Conservation (phyloP, 2,113 vertebrate species). For the Lichenostomus cassidix region DNA sequence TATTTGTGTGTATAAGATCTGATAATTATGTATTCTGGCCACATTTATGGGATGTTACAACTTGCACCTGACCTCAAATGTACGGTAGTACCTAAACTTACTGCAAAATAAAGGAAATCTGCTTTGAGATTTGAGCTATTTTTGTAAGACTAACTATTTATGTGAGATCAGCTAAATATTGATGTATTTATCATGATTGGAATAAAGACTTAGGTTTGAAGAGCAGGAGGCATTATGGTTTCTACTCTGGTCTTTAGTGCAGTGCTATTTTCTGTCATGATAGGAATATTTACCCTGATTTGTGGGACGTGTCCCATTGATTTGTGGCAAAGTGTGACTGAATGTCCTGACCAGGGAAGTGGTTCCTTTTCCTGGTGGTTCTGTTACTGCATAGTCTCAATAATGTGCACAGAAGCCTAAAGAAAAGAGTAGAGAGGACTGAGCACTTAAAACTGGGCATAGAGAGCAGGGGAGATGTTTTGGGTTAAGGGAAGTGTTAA, state of each 20-base stretch:
- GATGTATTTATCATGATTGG: background rate
- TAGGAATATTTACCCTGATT: background rate
- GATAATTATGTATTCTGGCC: background rate
- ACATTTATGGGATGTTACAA: background rate
- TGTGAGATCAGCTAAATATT: background rate
- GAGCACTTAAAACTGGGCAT: background rate
- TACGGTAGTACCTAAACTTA: background rate
- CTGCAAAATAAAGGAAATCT: background rate
- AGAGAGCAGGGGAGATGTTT: background rate
- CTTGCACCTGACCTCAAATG: background rate
- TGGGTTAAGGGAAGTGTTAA: background rate
- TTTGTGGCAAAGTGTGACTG: background rate
- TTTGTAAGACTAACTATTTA: background rate
- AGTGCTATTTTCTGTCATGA: background rate
- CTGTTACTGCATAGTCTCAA: background rate
- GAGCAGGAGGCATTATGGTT: background rate
- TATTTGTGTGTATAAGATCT: background rate
- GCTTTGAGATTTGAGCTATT: background rate
- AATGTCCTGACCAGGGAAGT: background rate
- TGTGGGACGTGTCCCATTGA: background rate
- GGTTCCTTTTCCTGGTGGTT: background rate
- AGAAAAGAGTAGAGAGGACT: background rate
- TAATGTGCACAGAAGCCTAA: background rate
- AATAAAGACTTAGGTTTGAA: background rate
- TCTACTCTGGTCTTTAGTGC: background rate